phyloP scores from a whole-genome alignment of 2,113 vertebrate genomes.

The Pseudorasbora parva region DNA sequence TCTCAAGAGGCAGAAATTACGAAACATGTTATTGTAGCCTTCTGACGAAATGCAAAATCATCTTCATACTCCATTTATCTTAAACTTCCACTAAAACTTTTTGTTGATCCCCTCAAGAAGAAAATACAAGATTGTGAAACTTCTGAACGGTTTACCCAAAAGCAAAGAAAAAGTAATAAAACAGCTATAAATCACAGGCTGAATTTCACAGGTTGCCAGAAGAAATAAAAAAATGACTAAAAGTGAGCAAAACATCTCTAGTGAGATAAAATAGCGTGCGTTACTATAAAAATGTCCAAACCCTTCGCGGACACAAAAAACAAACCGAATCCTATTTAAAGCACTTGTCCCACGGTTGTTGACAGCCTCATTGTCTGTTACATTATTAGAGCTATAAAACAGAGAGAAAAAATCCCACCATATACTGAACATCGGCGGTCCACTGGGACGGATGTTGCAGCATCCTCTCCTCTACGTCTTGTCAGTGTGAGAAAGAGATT shows the following conservation, averaged over 20 bases:
- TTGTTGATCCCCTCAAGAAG: neutral
- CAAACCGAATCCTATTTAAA: neutral
- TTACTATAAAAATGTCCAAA: neutral
- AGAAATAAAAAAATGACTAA: neutral
- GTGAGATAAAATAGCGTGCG: neutral
- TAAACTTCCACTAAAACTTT: conserved; percentile 1
- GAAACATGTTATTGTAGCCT: conserved; percentile 9
- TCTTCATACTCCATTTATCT: conserved; percentile 20
- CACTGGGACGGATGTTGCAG: conserved; percentile 17
- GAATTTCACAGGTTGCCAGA: neutral
- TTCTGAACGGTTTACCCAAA: conserved; percentile 5
- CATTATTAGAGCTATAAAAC: neutral
- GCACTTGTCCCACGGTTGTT: neutral
- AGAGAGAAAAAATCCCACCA: neutral
- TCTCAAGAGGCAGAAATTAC: neutral
- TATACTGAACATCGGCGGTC: neutral
- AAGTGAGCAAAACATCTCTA: neutral
- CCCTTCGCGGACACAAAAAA: neutral
- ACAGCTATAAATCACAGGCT: neutral
- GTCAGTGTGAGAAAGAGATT: conserved; percentile 31
- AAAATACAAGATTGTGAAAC: conserved; percentile 20
- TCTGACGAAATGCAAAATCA: neutral
- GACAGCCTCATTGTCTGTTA: neutral
- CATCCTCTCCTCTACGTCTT: conserved; percentile 33
- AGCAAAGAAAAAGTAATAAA: neutral